Conservation (phyloP, 2,888 invertebrate genomes). For the Lithophane leautieri region DNA sequence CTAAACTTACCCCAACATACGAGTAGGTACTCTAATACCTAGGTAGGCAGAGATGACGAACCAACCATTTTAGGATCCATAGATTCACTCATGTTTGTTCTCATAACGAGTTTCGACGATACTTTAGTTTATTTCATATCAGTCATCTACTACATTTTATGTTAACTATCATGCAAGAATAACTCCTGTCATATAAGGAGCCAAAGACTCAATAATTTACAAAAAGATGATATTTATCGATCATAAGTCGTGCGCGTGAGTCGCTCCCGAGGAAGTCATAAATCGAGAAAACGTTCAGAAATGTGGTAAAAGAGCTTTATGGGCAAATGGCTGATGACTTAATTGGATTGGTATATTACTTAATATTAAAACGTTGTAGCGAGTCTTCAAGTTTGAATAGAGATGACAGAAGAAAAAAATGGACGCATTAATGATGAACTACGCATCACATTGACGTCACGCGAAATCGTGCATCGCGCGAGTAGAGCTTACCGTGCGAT, state of each 20-base stretch:
- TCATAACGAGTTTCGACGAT: background rate
- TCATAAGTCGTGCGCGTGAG: conserved; percentile 47
- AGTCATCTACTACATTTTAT: background rate
- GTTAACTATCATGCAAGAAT: conserved; percentile 24
- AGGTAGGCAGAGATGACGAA: too few species aligned
- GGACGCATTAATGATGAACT: too few species aligned
- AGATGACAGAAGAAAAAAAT: background rate
- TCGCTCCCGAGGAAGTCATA: conserved; percentile 27
- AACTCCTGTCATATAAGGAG: conserved; percentile 37
- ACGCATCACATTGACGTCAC: too few species aligned
- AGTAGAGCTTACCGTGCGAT: too few species aligned
- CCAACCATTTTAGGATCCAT: too few species aligned
- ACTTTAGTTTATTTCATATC: too few species aligned
- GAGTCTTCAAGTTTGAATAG: background rate
- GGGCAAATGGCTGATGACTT: conserved; percentile 24
- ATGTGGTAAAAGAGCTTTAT: conserved; percentile 14
- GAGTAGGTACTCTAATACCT: too few species aligned
- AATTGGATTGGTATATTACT: conserved; percentile 29
- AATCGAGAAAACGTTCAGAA: conserved; percentile 36
- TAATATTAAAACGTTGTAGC: conserved; percentile 8
- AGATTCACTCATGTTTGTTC: background rate
- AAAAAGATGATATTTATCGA: conserved; percentile 48
- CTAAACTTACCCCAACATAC: too few species aligned
- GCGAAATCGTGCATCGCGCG: too few species aligned
- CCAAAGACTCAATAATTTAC: conserved; percentile 30